phyloP scores from a whole-genome alignment of 2,113 vertebrate species.

The Romanogobio albipinnatus region DNA sequence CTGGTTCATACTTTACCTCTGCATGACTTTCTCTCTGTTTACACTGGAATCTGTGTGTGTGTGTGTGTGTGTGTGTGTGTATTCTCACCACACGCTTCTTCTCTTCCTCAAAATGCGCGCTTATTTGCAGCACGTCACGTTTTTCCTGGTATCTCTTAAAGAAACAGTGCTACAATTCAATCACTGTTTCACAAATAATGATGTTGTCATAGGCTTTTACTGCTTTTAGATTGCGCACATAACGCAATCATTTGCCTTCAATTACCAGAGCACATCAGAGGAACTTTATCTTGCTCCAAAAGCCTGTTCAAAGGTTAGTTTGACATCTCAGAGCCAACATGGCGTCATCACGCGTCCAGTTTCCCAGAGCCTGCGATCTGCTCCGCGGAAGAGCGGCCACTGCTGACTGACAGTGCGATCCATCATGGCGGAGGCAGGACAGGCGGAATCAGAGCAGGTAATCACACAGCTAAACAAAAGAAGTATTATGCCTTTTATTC shows the following conservation, averaged over 20 bases:
- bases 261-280: not conserved
- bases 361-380: not conserved
- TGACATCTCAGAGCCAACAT: conserved; percentile 22
- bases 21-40: not conserved
- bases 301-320: conserved; percentile 33
- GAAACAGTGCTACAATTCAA: not conserved
- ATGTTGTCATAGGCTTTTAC: not conserved
- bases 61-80: not conserved
- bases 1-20: not conserved
- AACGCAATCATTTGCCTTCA: not conserved
- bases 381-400: not conserved
- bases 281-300: not conserved
- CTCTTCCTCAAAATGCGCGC: conserved; percentile 24
- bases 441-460: conserved; percentile 73
- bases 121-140: not conserved
- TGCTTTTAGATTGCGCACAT: not conserved
- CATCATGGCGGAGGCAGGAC: conserved; percentile 76
- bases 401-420: conserved; percentile 15
- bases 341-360: not conserved
- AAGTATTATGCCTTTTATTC: not conserved
- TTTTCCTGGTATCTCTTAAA: conserved; percentile 17
- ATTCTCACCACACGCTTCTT: not conserved
- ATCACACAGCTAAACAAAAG: not conserved
- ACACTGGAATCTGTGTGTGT: not conserved
- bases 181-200: not conserved